phyloP scores from a whole-genome alignment of 1,140 invertebrate species.

The Acromyrmex echinatior region DNA sequence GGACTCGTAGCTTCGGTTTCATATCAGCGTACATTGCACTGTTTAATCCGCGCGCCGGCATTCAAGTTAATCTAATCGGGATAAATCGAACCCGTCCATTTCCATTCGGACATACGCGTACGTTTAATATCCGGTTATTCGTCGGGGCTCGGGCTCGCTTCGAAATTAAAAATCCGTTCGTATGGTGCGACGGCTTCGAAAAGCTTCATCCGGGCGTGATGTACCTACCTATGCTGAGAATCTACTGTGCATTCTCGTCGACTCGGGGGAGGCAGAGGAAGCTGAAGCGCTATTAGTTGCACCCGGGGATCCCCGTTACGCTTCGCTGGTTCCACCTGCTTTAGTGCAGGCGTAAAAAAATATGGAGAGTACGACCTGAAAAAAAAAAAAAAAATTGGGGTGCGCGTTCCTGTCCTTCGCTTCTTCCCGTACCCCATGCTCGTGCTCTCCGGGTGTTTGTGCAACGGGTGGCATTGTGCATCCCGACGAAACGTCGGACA shows the following conservation, averaged over 20 bases:
- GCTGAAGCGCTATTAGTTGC: constrained; percentile 73
- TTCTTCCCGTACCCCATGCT: not conserved
- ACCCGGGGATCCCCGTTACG: constrained; percentile 65
- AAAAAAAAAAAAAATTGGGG: constrained; percentile 38
- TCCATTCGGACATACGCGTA: constrained; percentile 35
- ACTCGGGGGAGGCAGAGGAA: constrained; percentile 43
- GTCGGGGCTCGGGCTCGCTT: constrained; percentile 2
- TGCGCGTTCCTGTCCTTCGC: not conserved
- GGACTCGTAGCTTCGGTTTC: not conserved
- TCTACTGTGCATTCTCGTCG: not conserved
- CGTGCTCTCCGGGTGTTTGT: not conserved
- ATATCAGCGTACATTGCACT: not conserved
- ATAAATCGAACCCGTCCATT: constrained; percentile 58
- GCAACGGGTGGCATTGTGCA: constrained; percentile 41
- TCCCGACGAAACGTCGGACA: constrained; percentile 43
- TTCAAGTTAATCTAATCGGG: constrained; percentile 49
- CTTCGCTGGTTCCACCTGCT: constrained; percentile 71
- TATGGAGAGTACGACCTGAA: constrained; percentile 26
- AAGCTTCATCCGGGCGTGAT: constrained; percentile 63
- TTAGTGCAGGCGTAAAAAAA: constrained; percentile 44
- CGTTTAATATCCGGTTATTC: constrained; percentile 58
- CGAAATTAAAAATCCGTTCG: constrained; percentile 62
- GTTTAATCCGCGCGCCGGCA: constrained; percentile 22
- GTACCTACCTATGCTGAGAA: constrained; percentile 44
- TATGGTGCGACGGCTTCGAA: constrained; percentile 55